Evolutionary conservation across 2,797 vertebrate genomes (phyloP).

Genomic region (Cirrhinus mrigala): DNA sequence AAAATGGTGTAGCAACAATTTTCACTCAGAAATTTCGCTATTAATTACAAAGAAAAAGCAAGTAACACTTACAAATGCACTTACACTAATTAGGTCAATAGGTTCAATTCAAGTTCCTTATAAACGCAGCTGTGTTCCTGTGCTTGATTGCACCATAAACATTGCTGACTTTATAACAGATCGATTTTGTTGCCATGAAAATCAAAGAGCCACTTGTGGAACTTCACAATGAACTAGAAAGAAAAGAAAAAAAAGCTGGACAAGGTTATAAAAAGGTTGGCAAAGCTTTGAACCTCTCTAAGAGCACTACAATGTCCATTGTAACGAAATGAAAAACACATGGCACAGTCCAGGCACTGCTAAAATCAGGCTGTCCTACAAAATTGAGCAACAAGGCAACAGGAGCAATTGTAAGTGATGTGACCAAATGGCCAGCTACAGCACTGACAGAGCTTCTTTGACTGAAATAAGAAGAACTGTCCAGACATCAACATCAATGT

Average conservation of each 20-base stretch:
- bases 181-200: background rate
- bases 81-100: background rate
- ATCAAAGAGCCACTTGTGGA: background rate
- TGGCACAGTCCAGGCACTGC: slow-evolving; percentile 12
- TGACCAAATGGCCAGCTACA: background rate
- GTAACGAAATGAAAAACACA: slow-evolving; percentile 21
- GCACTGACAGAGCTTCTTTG: background rate
- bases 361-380: slow-evolving; percentile 8
- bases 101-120: background rate
- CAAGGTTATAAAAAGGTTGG: slow-evolving; percentile 3
- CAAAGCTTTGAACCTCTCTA: slow-evolving; percentile 14
- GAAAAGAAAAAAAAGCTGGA: background rate
- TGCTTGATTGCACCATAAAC: slow-evolving; percentile 3
- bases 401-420: slow-evolving; percentile 12
- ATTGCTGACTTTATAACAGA: background rate
- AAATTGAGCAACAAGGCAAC: slow-evolving; percentile 14
- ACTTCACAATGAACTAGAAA: background rate
- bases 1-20: background rate
- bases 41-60: background rate
- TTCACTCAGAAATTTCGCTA: background rate
- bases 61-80: background rate
- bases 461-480: background rate
- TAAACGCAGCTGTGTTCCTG: background rate
- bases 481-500: slow-evolving; percentile 13
- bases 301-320: background rate